Evolutionary conservation across 2,888 invertebrate species (phyloP), one percentile per base, ranked within the genome.

Genomic region (Mallateleia sp.): DNA sequence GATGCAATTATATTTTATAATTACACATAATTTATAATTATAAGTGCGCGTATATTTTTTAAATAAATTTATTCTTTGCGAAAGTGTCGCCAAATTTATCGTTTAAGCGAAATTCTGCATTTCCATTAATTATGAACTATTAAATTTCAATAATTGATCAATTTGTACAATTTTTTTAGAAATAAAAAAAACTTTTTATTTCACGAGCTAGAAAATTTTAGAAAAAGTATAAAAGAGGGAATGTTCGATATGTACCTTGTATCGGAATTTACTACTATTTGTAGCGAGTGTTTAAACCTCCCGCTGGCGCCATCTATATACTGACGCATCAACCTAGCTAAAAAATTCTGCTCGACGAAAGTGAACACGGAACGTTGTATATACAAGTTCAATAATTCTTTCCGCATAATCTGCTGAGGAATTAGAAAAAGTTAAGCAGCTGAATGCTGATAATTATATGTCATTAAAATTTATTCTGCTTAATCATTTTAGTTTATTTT

Each of bases 221-320:
- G 38, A 60, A 34, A 64, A 24, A 42, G n/a, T n/a, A 24, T n/a
- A 25, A 56, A 56, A 56, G 11, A 58, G 15, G 14, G 0, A 71
- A 45, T 15, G 32, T 47, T 38, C 47, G 42, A 62, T 54, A 50
- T 52, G 34, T 45, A 54, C 22, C 14, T 58, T 56, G 47, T 67
- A 69, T 62, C 15, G 62, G 54, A 42, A 77, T 38, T 75, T 58
- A 38, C 62, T 62, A 45, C 18, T 34, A 42, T 72, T 72, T 38
- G 66, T 18, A 34, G 7, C 9, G 38, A 42, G 62, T 38, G 71
- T 71, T 75, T 81, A 58, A 71, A 86, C 85, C 66, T 72, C 42
- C 69, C 24, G 50, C 47, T 81, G 77, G 85, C 81, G 80, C 85
- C 81, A 81, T 86, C 85, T 86, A 60, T 72, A 77, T 42, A 60